A percentile compares a stretch with the other conserved stretches of the same genome.
Conservation (phyloP, 2,113 vertebrate genomes). For the Puffinus mauretanicus region DNA sequence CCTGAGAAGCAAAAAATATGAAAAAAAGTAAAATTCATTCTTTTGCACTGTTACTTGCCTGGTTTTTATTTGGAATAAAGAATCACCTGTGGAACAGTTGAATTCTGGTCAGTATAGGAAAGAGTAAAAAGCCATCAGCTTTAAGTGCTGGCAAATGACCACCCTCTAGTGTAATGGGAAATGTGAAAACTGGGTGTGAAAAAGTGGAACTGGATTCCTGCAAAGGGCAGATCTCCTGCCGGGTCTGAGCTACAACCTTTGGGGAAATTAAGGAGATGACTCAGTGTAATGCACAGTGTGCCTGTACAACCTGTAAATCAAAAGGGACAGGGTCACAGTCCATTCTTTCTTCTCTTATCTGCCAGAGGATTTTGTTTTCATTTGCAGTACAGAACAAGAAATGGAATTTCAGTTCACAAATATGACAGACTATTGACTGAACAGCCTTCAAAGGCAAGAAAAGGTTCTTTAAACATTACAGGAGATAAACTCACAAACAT, state of each 20-base stretch:
- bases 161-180: not conserved
- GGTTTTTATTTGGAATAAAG: not conserved
- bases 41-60: not conserved
- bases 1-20: not conserved
- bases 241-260: not conserved
- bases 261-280: constrained; percentile 9
- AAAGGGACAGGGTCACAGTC: constrained; percentile 41
- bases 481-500: not conserved
- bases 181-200: not conserved
- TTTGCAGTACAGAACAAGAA: constrained; percentile 11
- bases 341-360: constrained; percentile 22
- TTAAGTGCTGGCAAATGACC: not conserved
- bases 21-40: not conserved
- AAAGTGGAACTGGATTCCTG: constrained; percentile 5
- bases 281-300: not conserved
- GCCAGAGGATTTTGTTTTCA: constrained; percentile 30
- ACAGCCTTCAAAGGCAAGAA: not conserved
- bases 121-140: not conserved
- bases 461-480: not conserved
- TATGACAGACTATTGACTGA: not conserved
- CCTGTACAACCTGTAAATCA: constrained; percentile 45
- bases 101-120: not conserved
- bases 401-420: not conserved
- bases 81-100: not conserved
- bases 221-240: not conserved